Conservation (phyloP, 2,797 vertebrate genomes). For the Phrynocephalus forsythii region DNA sequence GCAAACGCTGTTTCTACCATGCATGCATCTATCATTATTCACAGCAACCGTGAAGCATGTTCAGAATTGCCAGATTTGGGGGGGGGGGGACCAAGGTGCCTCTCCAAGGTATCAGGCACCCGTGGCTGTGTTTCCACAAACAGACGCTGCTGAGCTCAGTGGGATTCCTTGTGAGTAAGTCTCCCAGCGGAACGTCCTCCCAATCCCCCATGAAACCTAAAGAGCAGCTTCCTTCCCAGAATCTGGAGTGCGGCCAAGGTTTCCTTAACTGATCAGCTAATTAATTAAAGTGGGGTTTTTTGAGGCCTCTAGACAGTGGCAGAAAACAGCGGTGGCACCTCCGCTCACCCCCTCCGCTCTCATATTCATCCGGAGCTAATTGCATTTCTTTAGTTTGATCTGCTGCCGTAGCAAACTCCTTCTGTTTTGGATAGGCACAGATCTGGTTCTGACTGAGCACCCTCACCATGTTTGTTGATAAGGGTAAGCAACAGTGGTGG, state of each 20-base stretch:
- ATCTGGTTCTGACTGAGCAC: no score
- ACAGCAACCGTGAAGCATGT: not conserved
- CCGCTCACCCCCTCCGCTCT: not conserved
- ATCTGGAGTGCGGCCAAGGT: not conserved
- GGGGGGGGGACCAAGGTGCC: not conserved
- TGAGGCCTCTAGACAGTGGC: slow-evolving; percentile 53
- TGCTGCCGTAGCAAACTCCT: no score
- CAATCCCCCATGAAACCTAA: not conserved
- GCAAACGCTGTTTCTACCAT: not conserved
- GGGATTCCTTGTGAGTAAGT: not conserved
- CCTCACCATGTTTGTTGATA: no score
- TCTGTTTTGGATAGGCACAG: no score
- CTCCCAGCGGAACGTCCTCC: not conserved
- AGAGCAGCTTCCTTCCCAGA: slow-evolving; percentile 15
- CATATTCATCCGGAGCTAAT: no score
- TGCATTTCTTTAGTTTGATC: no score
- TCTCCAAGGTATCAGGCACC: not conserved
- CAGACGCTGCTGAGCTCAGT: not conserved
- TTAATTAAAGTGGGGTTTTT: slow-evolving; percentile 53
- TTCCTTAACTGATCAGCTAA: slow-evolving; percentile 57
- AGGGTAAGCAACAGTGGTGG: no score
- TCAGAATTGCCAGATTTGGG: not conserved
- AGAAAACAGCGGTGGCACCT: slow-evolving; percentile 29
- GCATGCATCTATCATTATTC: not conserved
- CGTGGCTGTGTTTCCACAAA: not conserved